Evolutionary conservation across 2,797 vertebrate species (phyloP), one percentile per base, ranked within the genome.

Genomic region (Coilia nasus): DNA sequence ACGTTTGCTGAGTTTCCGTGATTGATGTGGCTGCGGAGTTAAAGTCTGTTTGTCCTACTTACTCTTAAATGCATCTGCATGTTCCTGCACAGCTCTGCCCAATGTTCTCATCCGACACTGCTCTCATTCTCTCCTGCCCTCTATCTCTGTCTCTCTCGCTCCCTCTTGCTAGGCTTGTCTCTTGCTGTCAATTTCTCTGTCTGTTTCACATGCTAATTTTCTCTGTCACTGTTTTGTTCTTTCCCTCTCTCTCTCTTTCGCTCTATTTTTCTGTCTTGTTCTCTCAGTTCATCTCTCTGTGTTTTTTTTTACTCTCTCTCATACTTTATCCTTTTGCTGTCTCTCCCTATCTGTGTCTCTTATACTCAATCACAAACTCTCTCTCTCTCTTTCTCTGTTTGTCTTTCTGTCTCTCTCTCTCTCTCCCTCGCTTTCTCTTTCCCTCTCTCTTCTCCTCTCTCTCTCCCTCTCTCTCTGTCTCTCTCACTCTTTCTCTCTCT

Each of bases 11-110:
- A 57, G 56, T 57, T 14, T 14, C 9, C 14, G 12, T 57, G 56
- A 57, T 14, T 75, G 31, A 75, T 41, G 67, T 6, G 6, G 4
- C 31, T 75, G 67, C 67, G 28, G 67, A 75, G 67, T 41, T 80
- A 82, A 75, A 85, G 14, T 35, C 60, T 81, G 78, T 56, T 25
- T 87, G 84, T 35, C 85, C 87, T 84, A 83, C 86, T 86, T 87
- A 35, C 31, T 21, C 28, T 75, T 41, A 75, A 75, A 41, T 35
- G 31, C 31, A 15, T 75, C 15, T 28, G 14, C 25, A 12, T 64
- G 60, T 11, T 60, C 7, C 6, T 9, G 23, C 25, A 10, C 60
- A 14, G 25, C 62, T 67, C 62, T 67, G 23, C 31, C 62, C 60
- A 64, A 11, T 25, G 60, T 10, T 64, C 59, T 60, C 10, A 2